Base-by-base conservation (phyloP, 2,888 invertebrate species). In the Tachina lurida region DNA sequence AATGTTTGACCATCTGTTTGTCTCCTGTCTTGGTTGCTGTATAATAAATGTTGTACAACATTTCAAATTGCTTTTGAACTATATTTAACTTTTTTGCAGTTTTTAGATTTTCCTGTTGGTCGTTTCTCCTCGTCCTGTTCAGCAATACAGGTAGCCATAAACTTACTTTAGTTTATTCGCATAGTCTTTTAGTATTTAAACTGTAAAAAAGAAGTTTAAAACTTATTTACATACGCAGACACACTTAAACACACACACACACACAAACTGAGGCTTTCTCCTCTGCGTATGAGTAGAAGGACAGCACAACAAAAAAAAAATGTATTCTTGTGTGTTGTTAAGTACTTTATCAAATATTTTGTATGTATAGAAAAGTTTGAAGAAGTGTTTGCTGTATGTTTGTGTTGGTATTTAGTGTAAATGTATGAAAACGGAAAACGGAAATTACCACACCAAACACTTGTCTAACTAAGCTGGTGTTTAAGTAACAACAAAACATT, bases 321-420 rank as follows among this genome's bases (percentile, higher is more conserved):
- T 31, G 0, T 47, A 22, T 78, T 63, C 60, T 68, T 73, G 17
- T 81, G 41, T 67, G 41, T 78, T 73, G 13, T 78, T 17, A 78
- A 78, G 75, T 80, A 86, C 79, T 86, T 83, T 80, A 80, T 86
- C 76, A 86, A 86, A 83, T 63, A 83, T 76, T 79, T 52, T 65
- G 41, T 67, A 73, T 73, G 62, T 62, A 31, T 78, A 63, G 39
- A 47, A 43, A 71, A 73, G 56, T 63, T 71, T 63, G 70, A 62
- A 71, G 54, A 63, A 45, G 56, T 41, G 47, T 74, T 67, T 75
- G 43, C n/a, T 22, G n/a, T 31, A 0, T 31, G 52, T 63, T 49
- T 70, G 9, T 52, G 43, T 45, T 75, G 52, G 78, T 63, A 52
- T 62, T 49, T 15, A 74, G 41, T 74, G 31, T 31, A 31, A 31